phyloP scores from a whole-genome alignment of 2,797 vertebrate genomes.

The Cossypha niveicapilla region DNA sequence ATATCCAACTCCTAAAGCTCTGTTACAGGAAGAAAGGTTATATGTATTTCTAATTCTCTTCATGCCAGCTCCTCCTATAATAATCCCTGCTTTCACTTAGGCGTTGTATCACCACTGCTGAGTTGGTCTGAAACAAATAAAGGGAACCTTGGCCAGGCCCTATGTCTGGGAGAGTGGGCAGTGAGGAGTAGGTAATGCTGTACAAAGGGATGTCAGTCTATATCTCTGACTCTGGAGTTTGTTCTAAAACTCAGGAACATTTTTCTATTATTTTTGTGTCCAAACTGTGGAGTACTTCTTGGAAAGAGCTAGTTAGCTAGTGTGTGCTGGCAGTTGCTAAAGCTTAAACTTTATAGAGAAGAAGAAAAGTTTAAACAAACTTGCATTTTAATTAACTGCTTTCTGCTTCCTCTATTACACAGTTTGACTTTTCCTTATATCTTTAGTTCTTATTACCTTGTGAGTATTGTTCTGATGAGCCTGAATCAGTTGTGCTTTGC shows the following conservation, averaged over 20 bases:
- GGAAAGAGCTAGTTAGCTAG: not conserved
- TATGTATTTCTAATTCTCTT: not conserved
- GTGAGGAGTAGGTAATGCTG: accelerated
- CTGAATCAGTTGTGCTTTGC: not conserved
- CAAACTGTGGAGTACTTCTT: not conserved
- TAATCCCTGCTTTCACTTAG: not conserved
- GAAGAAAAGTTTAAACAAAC: not conserved
- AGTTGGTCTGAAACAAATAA: not conserved
- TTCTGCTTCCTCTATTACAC: not conserved
- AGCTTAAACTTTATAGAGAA: not conserved
- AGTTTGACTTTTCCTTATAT: not conserved
- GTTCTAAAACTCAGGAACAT: not conserved
- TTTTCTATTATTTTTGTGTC: not conserved
- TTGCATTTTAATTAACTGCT: not conserved
- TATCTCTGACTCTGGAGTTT: not conserved
- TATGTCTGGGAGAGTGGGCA: accelerated
- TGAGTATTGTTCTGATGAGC: not conserved
- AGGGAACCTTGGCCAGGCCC: accelerated
- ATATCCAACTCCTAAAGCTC: not conserved
- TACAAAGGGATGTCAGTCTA: accelerated
- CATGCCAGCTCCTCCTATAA: not conserved
- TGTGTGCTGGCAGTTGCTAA: not conserved
- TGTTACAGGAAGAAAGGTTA: not conserved
- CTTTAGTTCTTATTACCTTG: not conserved
- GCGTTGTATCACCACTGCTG: not conserved